Evolutionary conservation across 2,888 invertebrate species (phyloP), one percentile per base, ranked within the genome.

Genomic region (Lampropteryx suffumata): DNA sequence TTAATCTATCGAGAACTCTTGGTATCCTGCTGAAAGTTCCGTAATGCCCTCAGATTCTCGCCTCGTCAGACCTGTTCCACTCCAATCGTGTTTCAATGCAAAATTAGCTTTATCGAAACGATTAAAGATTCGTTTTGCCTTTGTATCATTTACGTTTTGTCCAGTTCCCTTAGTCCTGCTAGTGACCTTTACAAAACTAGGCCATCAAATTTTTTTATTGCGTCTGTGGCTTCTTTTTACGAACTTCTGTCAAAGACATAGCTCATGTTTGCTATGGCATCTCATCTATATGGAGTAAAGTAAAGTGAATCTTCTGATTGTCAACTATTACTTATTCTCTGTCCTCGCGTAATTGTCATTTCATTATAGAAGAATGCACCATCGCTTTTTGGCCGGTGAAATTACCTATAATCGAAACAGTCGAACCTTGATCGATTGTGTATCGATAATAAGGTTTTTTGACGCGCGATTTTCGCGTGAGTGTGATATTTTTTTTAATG

Each of bases 331-430:
- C 21, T 26, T 35, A 10, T 12, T 45, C 50, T 36, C 45, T 45
- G 45, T 13, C 17, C 21, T 30, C 30, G 71, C 71, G 83, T 87
- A 88, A 88, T 88, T 88, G 87, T 85, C 84, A 84, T 88, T 87
- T 88, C 88, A 86, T 89, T 89, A 88, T 76, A 79, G 82, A 83
- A 87, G 80, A 81, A 88, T 89, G 83, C 79, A 74, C 68, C 72
- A 71, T 71, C 68, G 69, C 72, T 84, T 88, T 86, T 88, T 83
- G 76, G 76, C 66, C 61, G 65, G 57, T 76, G 66, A 82, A 88
- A 89, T 88, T 87, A 80, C 75, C 73, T 79, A 84, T 84, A 85
- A 88, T 85, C 83, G 82, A 73, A 79, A 65, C 77, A 65, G 67
- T 82, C 83, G 84, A 82, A 78, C 67, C 74, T 71, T 77, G 80